Evolutionary conservation across 2,797 vertebrate species (phyloP).

Genomic region (Argentina silus): DNA sequence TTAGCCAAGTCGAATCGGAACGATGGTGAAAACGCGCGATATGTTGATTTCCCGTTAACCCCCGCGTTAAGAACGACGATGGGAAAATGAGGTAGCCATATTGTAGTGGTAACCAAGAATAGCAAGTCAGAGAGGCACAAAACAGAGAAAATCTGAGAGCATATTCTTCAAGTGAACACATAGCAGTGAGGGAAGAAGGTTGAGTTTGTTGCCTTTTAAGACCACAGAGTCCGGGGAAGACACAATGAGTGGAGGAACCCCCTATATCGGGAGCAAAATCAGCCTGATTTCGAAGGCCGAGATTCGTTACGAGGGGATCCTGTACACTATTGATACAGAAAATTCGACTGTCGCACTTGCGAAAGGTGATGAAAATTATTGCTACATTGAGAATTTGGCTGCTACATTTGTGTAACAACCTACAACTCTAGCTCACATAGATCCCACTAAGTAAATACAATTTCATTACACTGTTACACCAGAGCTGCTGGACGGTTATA

Average conservation of each 20-base stretch:
- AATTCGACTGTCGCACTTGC: conserved; percentile 95
- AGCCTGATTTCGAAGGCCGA: conserved; percentile 91
- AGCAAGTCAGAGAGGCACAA: conserved; percentile 7
- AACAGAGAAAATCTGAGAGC: neutral
- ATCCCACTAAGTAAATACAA: neutral
- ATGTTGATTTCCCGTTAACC: conserved; percentile 54
- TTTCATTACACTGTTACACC: neutral
- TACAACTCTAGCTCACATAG: neutral
- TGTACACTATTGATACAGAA: conserved; percentile 92
- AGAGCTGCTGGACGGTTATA: too few relatives aligned
- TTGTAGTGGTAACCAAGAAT: conserved; percentile 52
- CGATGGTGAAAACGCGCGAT: conserved; percentile 52
- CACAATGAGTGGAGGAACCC: conserved; percentile 92
- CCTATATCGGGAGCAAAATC: conserved; percentile 94
- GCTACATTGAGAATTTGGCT: neutral
- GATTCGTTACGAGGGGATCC: conserved; percentile 89
- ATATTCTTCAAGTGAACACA: neutral
- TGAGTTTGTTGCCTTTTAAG: neutral
- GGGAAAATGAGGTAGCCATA: conserved; percentile 71
- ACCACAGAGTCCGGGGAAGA: conserved; percentile 3
- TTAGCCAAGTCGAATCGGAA: conserved; percentile 28
- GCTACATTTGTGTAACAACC: neutral
- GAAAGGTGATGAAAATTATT: conserved; percentile 79
- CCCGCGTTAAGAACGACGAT: conserved; percentile 53
- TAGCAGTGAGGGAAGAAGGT: conserved; percentile 13